Conservation (phyloP, 2,888 invertebrate genomes). For the Cacoxenus indagator region DNA sequence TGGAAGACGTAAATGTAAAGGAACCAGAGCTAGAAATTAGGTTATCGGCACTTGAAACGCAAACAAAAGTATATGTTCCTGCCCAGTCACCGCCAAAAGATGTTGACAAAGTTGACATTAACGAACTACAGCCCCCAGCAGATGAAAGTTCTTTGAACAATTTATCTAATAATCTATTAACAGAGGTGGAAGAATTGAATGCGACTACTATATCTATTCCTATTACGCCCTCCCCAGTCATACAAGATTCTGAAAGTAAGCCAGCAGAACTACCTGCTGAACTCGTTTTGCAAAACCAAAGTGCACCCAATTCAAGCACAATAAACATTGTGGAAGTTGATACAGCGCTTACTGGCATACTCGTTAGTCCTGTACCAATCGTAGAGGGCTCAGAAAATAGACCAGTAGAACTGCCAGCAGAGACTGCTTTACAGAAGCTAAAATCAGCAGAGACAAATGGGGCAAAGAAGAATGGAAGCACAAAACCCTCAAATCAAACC, state of each 20-base stretch:
- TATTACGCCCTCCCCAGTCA: slow-evolving; percentile 40
- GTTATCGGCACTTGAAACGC: background rate
- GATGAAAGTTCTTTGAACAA: background rate
- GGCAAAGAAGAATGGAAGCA: background rate
- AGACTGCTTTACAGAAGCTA: slow-evolving; percentile 48
- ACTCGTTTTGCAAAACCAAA: slow-evolving; percentile 48
- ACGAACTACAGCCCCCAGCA: background rate
- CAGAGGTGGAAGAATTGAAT: background rate
- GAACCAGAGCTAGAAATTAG: background rate
- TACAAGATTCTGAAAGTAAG: slow-evolving; percentile 45
- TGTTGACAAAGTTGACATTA: background rate
- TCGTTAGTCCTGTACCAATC: slow-evolving; percentile 39
- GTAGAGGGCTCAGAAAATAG: slow-evolving; percentile 47
- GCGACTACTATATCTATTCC: slow-evolving; percentile 24
- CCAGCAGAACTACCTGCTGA: slow-evolving; percentile 50
- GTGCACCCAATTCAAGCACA: slow-evolving; percentile 20
- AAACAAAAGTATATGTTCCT: slow-evolving; percentile 17
- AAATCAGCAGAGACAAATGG: slow-evolving; percentile 46
- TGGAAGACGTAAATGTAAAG: background rate
- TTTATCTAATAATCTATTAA: too few species aligned
- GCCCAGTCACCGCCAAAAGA: slow-evolving; percentile 32
- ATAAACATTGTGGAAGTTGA: background rate
- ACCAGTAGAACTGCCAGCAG: slow-evolving; percentile 48
- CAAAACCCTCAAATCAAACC: background rate
- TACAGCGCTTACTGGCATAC: slow-evolving; percentile 28